Conservation (phyloP, 2,797 vertebrate genomes). For the Pangasius mekongensis region DNA sequence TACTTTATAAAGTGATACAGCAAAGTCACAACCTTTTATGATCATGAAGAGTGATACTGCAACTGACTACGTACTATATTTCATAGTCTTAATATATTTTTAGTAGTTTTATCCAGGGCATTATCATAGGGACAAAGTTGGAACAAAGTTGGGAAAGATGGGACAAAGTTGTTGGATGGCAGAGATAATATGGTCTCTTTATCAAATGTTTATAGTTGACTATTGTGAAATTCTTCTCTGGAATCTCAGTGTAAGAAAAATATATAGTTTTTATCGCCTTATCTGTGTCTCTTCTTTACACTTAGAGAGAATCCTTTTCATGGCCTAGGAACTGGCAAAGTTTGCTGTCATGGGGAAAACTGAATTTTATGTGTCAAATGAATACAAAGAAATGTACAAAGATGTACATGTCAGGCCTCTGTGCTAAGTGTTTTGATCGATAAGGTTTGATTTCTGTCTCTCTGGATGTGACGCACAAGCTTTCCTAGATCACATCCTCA, state of each 20-base stretch:
- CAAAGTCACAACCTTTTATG: neutral
- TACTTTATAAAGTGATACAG: neutral
- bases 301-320: constrained; percentile 71
- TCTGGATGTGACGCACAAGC: neutral
- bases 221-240: constrained; percentile 36
- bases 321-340: constrained; percentile 56
- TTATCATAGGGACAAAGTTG: constrained; percentile 27
- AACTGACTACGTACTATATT: neutral
- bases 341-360: constrained; percentile 64
- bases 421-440: constrained; percentile 67
- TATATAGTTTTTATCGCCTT: constrained; percentile 52
- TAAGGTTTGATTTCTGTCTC: constrained; percentile 66
- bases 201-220: constrained; percentile 57
- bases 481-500: constrained; percentile 17
- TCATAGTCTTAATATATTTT: neutral
- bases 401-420: constrained; percentile 40
- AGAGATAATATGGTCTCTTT: constrained; percentile 44
- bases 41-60: neutral
- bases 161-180: constrained; percentile 3
- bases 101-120: neutral
- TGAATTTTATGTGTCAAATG: constrained; percentile 63
- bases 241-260: constrained; percentile 55
- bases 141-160: constrained; percentile 22
- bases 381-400: constrained; percentile 65
- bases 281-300: constrained; percentile 70